Percentiles rank a stretch among this genome's conserved stretches.
Conservation (phyloP, 2,888 invertebrate species). For the Eupithecia subumbrata region DNA sequence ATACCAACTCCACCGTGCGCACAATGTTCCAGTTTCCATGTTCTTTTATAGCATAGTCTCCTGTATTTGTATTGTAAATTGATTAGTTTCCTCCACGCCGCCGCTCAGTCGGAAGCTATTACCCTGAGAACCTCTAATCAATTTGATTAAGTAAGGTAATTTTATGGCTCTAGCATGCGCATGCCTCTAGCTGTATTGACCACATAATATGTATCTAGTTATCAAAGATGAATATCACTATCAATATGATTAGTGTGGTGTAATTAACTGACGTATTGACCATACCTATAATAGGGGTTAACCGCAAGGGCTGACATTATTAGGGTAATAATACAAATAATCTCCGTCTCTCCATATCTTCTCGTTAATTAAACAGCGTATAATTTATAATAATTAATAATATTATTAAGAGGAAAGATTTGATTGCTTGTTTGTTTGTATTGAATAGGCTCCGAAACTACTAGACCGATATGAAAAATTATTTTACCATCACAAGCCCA, state of each 20-base stretch:
- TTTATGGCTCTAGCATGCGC: conserved; percentile 8
- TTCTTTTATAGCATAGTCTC: conserved; percentile 8
- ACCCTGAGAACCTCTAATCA: conserved; percentile 14
- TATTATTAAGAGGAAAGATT: no score
- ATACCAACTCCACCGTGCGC: not conserved
- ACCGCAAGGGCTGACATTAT: conserved; percentile 12
- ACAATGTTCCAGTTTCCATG: not conserved
- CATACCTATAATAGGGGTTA: not conserved
- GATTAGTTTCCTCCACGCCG: conserved; percentile 10
- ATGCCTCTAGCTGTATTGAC: not conserved
- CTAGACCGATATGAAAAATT: no score
- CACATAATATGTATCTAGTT: not conserved
- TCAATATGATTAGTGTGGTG: not conserved
- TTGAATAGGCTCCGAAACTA: no score
- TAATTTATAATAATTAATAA: no score
- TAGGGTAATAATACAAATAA: conserved; percentile 1
- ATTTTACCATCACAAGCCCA: no score
- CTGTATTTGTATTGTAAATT: conserved; percentile 17
- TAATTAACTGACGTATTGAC: conserved; percentile 15
- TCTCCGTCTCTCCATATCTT: not conserved
- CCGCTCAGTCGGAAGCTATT: conserved; percentile 7
- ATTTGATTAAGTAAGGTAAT: conserved; percentile 18
- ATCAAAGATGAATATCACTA: conserved; percentile 11
- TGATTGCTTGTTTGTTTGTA: no score
- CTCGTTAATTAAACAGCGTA: not conserved